These are phyloP conservation scores for Scaptodrosophila latifasciaeformis DNA, from an alignment of 2,888 invertebrate species.

Conservation along the genomic window DNA sequence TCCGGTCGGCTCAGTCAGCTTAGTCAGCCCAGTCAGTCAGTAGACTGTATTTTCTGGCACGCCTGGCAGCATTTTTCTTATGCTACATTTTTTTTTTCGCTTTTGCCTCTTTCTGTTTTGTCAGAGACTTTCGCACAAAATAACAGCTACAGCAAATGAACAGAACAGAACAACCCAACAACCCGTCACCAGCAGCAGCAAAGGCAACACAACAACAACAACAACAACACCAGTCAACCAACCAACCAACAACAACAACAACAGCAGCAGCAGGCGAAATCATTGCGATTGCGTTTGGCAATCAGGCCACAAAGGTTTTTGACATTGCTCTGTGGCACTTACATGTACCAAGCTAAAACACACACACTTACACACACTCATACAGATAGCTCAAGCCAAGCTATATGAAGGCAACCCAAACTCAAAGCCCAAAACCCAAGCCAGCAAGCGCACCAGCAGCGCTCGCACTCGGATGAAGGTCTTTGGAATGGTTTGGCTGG, in stretches of 20 bases:
- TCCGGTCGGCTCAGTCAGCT: no score
- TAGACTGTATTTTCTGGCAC: no score
- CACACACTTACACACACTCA: neutral
- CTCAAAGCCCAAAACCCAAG: no score
- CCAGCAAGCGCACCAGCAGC: no score
- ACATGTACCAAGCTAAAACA: neutral
- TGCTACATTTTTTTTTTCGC: slow-evolving; percentile 4
- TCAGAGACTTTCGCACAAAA: neutral
- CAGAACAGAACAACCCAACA: neutral
- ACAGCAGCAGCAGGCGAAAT: no score
- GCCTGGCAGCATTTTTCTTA: slow-evolving; percentile 39
- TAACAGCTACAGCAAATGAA: neutral
- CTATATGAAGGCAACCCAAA: no score
- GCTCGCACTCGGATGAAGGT: neutral
- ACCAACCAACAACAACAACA: no score
- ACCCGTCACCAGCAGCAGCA: neutral
- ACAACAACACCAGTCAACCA: neutral
- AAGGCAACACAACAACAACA: neutral
- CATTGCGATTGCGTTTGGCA: slow-evolving; percentile 5
- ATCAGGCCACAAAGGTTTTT: slow-evolving; percentile 39
- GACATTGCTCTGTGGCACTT: slow-evolving; percentile 32
- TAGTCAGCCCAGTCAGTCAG: no score
- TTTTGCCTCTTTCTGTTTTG: no score
- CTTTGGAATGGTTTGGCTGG: neutral
- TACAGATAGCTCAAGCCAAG: neutral